Base-by-base conservation (phyloP, 2,113 vertebrate genomes). In the Pseudopipra pipra region DNA sequence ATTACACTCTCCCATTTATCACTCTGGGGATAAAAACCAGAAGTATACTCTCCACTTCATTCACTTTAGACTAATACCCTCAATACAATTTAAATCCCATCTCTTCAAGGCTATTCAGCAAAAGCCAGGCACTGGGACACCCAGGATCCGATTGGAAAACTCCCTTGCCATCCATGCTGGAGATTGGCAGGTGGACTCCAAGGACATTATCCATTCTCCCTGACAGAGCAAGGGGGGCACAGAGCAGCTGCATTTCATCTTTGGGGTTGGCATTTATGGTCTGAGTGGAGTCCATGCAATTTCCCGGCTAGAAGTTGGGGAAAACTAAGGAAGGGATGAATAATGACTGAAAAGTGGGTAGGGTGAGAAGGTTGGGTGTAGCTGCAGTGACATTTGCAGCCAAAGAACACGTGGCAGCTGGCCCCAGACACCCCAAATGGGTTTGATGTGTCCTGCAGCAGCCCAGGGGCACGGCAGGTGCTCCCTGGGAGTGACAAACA, bases 11-110 rank as follows among this genome's bases (percentile, higher is more conserved):
- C 76, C 76, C 97, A 97, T 98, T 97, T 96, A 97, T 98, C 97
- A 97, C 97, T 96, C 95, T 25, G 88, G 96, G 94, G 97, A 96
- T 94, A 94, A 89, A 95, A 96, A 95, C 0, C 93, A 96, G 96
- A 93, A 92, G 89, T 95, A 52, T 37, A 44, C 85, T 95, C 95
- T 96, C 55, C 85, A 96, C 91, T 97, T 97, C 96, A 97, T 97
- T 97, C 97, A 95, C 94, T 98, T 97, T 95, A 92, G 90, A 89
- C 96, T 97, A 97, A 98, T 97, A 90, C 95, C 91, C 96, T 93
- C 82, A 7, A 54, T 76, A 85, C 94, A 94, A 93, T 98, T 98
- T 96, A 96, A 97, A 97, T 91, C 95, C 93, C 96, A 96, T 97
- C 90, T 96, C 89, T 92, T 96, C 90, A 88, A 97, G 95, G 94